Conservation (phyloP, 2,888 invertebrate species). For the Geotrupes spiniger region DNA sequence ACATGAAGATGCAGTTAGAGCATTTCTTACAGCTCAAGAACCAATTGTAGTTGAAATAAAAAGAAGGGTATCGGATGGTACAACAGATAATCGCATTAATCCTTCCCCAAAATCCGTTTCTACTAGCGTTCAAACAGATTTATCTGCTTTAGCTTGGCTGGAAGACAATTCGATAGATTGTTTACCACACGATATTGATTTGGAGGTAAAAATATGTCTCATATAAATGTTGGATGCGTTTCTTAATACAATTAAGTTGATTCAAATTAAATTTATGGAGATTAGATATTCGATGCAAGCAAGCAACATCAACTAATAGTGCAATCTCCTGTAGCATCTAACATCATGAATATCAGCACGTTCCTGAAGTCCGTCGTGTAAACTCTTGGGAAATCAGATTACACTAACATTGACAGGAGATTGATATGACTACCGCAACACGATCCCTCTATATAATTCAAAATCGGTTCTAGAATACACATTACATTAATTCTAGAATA, state of each 20-base stretch:
- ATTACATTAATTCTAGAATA: neutral
- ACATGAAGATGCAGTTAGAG: conserved; percentile 59
- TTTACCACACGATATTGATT: conserved; percentile 57
- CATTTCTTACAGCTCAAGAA: conserved; percentile 59
- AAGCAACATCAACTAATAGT: neutral
- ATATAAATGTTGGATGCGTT: too few species aligned
- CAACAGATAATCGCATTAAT: conserved; percentile 11
- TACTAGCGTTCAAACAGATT: conserved; percentile 56
- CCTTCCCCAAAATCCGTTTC: conserved; percentile 42
- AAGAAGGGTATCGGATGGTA: conserved; percentile 46
- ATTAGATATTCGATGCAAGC: too few species aligned
- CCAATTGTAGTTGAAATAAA: conserved; percentile 61
- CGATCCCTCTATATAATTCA: neutral
- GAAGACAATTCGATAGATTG: conserved; percentile 55
- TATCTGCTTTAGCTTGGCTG: conserved; percentile 48
- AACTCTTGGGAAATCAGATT: conserved; percentile 36
- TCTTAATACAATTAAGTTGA: too few species aligned
- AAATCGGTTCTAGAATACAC: conserved; percentile 1
- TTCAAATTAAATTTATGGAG: too few species aligned
- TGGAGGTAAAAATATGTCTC: conserved; percentile 51
- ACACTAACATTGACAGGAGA: conserved; percentile 31
- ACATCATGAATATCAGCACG: conserved; percentile 35
- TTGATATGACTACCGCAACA: conserved; percentile 26
- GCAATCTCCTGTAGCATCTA: conserved; percentile 20
- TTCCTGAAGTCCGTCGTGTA: conserved; percentile 25